Conservation (phyloP, 1,140 invertebrate species). For the Vanessa tameamea region DNA sequence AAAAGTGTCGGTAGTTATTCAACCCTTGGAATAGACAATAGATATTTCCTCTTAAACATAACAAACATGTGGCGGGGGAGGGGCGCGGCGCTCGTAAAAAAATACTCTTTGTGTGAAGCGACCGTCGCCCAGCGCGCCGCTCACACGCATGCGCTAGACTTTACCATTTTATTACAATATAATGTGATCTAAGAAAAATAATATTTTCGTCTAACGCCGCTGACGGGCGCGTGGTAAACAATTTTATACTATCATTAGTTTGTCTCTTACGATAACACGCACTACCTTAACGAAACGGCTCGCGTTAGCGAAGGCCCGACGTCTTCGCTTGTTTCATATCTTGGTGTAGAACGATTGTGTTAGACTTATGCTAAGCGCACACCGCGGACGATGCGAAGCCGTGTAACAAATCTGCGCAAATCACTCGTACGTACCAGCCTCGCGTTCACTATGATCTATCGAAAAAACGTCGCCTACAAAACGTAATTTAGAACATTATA, state of each 20-base stretch:
- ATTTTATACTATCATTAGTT: constrained; percentile 78
- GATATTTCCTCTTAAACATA: constrained; percentile 81
- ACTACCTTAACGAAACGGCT: constrained; percentile 41
- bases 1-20: constrained; percentile 80
- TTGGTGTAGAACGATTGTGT: constrained; percentile 7
- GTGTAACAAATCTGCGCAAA: constrained; percentile 33
- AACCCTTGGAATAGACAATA: constrained; percentile 79
- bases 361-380: constrained; percentile 38
- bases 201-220: constrained; percentile 78
- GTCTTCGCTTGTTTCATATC: not conserved
- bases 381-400: constrained; percentile 26
- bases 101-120: constrained; percentile 68
- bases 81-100: constrained; percentile 66
- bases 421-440: constrained; percentile 15
- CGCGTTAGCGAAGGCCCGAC: constrained; percentile 31
- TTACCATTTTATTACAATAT: constrained; percentile 77
- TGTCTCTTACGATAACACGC: constrained; percentile 59
- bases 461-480: constrained; percentile 39
- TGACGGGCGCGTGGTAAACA: constrained; percentile 72
- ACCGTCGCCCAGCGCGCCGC: constrained; percentile 42
- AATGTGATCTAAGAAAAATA: constrained; percentile 81
- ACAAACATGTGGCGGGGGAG: constrained; percentile 64
- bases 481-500: constrained; percentile 62
- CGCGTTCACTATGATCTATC: constrained; percentile 26
- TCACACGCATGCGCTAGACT: constrained; percentile 60